Evolutionary conservation across 2,888 invertebrate genomes (phyloP), one percentile per base, ranked within the genome.

Genomic region (Euplexia lucipara): DNA sequence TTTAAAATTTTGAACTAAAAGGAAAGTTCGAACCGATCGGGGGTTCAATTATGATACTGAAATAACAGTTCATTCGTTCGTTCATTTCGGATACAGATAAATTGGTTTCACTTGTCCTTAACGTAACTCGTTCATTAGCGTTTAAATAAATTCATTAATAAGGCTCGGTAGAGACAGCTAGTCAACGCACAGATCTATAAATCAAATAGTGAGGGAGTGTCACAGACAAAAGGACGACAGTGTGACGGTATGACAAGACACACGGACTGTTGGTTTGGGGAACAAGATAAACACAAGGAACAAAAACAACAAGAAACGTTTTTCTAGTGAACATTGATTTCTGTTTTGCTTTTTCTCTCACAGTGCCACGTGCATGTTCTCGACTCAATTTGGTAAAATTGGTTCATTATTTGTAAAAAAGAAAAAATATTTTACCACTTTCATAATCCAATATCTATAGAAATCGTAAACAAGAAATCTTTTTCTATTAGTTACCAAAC

Each of bases 111-210:
- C 95, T 95, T 95, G 94, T 94, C 90, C 85, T 83, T 83, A 94
- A 92, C 91, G 93, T 87, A 90, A 91, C 88, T 94, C 92, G 93
- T 95, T 95, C 95, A 95, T 95, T 95, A 95, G 91, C 90, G 92
- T 94, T 95, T 92, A 94, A 95, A 95, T 95, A 94, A 94, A 95
- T 93, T 95, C 94, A 95, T 95, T 95, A 95, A 95, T 95, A 93
- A 94, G 91, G 88, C 77, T 79, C 65, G 83, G 80, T 78, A 85
- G 91, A 92, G 94, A 94, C 94, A 92, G 90, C 89, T 89, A 91
- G 91, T 93, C 93, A 91, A 90, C 94, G 93, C 84, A 90, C 85
- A 89, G 90, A 91, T 92, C 93, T 93, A 95, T 95, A 95, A 95
- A 95, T 95, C 95, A 95, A 95, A 95, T 93, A 92, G 92, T 92